phyloP scores from a whole-genome alignment of 2,113 vertebrate species.

The Anseranas semipalmata region DNA sequence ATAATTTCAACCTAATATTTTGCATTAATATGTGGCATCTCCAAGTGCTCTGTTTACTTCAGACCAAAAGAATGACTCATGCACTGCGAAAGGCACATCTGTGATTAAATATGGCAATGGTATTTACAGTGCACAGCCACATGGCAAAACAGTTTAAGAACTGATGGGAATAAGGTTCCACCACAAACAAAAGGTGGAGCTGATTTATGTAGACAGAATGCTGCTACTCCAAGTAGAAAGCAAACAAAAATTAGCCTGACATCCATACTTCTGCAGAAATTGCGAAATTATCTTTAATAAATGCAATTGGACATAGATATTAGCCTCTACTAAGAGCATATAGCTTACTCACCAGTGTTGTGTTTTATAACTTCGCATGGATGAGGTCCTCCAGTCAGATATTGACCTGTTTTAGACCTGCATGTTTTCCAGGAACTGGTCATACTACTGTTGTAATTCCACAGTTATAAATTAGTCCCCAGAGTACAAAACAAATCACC shows the following conservation, averaged over 20 bases:
- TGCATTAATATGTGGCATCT: background rate
- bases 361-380: background rate
- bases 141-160: background rate
- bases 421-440: background rate
- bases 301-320: background rate
- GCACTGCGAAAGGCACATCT: background rate
- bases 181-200: background rate
- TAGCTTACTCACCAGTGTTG: background rate
- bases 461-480: background rate
- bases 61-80: background rate
- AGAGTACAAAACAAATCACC: background rate
- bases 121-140: background rate
- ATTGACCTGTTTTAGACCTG: background rate
- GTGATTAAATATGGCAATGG: background rate
- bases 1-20: slow-evolving; percentile 32
- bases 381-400: background rate
- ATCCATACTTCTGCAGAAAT: background rate
- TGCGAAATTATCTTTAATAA: background rate
- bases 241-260: background rate
- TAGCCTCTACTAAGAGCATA: background rate
- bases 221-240: background rate
- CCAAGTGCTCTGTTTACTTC: background rate
- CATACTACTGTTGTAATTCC: background rate
- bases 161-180: background rate
- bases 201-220: background rate